Evolutionary conservation across 2,888 invertebrate species (phyloP), one percentile per base, ranked within the genome.

Genomic region (Rotaria magnacalcarata): DNA sequence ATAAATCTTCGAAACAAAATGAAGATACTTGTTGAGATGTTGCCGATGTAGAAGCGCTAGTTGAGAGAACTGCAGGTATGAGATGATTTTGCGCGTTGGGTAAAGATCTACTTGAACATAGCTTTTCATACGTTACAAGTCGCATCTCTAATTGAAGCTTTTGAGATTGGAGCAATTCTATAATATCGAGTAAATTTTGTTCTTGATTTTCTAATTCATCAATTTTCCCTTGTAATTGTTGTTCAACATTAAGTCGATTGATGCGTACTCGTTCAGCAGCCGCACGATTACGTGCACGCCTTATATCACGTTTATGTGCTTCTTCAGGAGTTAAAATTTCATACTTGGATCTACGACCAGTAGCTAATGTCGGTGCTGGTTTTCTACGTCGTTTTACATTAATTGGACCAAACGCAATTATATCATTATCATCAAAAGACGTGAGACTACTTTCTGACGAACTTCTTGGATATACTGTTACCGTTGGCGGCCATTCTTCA

Each of bases 241-340:
- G 43, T 84, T 84, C 84, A 54, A 84, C n/a, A 58, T 5, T 14
- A 24, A 84, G 43, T 41, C 84, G 84, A n/a, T 41, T 85, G 75
- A 75, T 27, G n/a, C 85, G 85, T n/a, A 85, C 85, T 34, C 85
- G 85, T 85, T 86, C 86, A 43, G 86, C 86, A 16, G 86, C 86
- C 24, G 85, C 86, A 52, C 86, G 75, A 60, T 86, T 86, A n/a
- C 86, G 47, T 47, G 52, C 54, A 24, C 86, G 86, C 56, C 86
- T 74, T 47, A 85, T 34, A 41, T 86, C 58, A 47, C 86, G 74
- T 85, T 84, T 86, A 50, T 84, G 60, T 54, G 85, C 86, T 34
- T 86, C 85, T n/a, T 86, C 86, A 7, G 85, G 85, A 41, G 54
- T 41, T n/a, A 86, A 60, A 19, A 43, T 34, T 52, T 74, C 60